phyloP scores from a whole-genome alignment of 2,797 vertebrate genomes.

The Cyprinodon diabolis region DNA sequence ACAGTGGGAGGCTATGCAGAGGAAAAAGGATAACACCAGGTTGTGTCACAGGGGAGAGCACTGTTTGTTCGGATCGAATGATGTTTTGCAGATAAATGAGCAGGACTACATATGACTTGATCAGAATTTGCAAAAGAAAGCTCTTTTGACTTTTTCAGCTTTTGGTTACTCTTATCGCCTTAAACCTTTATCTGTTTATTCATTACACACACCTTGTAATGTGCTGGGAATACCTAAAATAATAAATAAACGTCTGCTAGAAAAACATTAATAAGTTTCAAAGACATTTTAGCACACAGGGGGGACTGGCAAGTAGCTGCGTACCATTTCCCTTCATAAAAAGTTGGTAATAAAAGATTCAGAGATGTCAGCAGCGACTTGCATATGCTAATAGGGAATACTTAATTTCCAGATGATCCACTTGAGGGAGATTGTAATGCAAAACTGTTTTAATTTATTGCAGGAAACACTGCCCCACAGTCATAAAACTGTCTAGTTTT shows the following conservation, averaged over 20 bases:
- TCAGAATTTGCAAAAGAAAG: slow-evolving; percentile 31
- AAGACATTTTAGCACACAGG: slow-evolving; percentile 38
- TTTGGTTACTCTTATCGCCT: slow-evolving; percentile 21
- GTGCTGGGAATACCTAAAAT: slow-evolving; percentile 29
- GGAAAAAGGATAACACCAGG: slow-evolving; percentile 55
- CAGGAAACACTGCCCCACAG: slow-evolving; percentile 27
- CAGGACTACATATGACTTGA: slow-evolving; percentile 60
- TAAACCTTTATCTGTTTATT: slow-evolving; percentile 4
- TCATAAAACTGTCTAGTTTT: slow-evolving; percentile 31
- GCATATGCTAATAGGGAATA: slow-evolving; percentile 25
- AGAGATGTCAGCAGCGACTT: slow-evolving; percentile 40
- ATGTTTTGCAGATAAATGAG: slow-evolving; percentile 71
- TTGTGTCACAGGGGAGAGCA: slow-evolving; percentile 52
- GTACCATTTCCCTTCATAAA: slow-evolving; percentile 51
- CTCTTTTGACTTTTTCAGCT: slow-evolving; percentile 22
- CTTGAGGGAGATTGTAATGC: slow-evolving; percentile 32
- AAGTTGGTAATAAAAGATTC: slow-evolving; percentile 34
- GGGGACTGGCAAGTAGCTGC: slow-evolving; percentile 44
- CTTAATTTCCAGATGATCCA: slow-evolving; percentile 44
- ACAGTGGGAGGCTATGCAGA: slow-evolving; percentile 59
- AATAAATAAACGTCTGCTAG: slow-evolving; percentile 58
- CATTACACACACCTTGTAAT: not conserved
- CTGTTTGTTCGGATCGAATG: slow-evolving; percentile 64
- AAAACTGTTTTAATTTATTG: slow-evolving; percentile 34
- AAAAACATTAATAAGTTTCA: slow-evolving; percentile 52